Base-by-base conservation (phyloP, 1,140 invertebrate species). In the Aricia agestis region DNA sequence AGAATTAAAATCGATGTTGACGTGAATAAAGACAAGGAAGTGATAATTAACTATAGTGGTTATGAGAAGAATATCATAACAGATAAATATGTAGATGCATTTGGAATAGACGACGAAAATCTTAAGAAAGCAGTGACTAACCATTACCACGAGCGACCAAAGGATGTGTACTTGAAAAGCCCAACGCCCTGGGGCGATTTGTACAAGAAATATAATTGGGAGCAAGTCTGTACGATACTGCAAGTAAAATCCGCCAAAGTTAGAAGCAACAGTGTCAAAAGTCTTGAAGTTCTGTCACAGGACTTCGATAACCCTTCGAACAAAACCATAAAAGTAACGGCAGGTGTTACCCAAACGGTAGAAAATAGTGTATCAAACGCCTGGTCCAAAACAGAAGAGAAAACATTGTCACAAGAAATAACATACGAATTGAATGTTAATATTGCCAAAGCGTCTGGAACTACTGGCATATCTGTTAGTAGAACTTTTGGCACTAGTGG, bases 111-210 rank as follows among this genome's bases (percentile, higher is more conserved):
- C 15, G 68, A 68, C 2, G 10, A 25, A 6, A 76, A 78, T 65
- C 74, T 86, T 45, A 74, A 77, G 65, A 32, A 69, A 68, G 83
- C 82, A 0, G 66, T 82, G 0, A 76, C 69, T 31, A 76, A 69
- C 32, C 74, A 76, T 72, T 82, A 74, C 18, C 74, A 77, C 2
- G 67, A 52, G 7, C 59, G 68, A 58, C 84, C 84, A 0, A 76
- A 70, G 0, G 74, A 78, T 6, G 74, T 80, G 2, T 86, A 77
- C 65, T 17, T 84, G n/a, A 81, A 78, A 74, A 82, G 82, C 69
- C 85, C 85, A 3, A 86, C 85, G 31, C 83, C 84, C 4, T 87
- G 85, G 84, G 80, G 78, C 3, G 85, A 87, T 70, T 68, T 87
- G 58, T 87, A 84, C 58, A 80, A 82, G 69, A 82, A 31, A 17